Evolutionary conservation across 2,888 invertebrate genomes (phyloP), one percentile per base, ranked within the genome.

Genomic region (Yponomeuta cagnagella): DNA sequence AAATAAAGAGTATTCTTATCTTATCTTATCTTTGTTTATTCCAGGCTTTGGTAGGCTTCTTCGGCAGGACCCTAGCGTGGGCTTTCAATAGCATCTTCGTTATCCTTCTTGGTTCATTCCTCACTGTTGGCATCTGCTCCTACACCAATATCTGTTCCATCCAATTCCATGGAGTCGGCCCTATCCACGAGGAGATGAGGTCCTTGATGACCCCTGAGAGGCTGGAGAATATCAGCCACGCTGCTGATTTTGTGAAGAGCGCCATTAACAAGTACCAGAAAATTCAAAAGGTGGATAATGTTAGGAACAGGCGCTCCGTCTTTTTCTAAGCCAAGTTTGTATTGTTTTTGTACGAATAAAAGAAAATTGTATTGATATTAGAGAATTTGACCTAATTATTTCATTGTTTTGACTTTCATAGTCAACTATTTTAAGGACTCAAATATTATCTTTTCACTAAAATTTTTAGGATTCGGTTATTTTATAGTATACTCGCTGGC

Each of bases 81-180:
- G 12, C 89, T 0, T 83, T 92, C 73, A 85, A 84, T 73, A 89
- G 88, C 71, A 77, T 89, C 10, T 87, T 91, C n/a, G 80, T 93
- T 9, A 83, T 94, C 3, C 87, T 94, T 1, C 87, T 94, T 0
- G 92, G 93, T 0, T 87, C 90, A 10, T 71, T 88, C 2, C 74
- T 90, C 2, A 91, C 92, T 1, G 75, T 91, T 3, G 88, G 86
- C 15, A 82, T 95, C 0, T 95, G 95, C 78, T 90, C 93, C 0
- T 92, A 94, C 73, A 95, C 95, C 0, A 93, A 94, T 10, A 77
- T 95, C 23, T 95, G 95, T 78, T 89, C 89, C 4, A 93, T 95
- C 71, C 88, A 87, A 0, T 94, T 94, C 79, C 77, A 95, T 71
- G 95, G 95, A 71, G 90, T 93, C 12, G 93, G 94, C 15, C 93